A percentile compares a stretch with the other conserved stretches of the same genome.
Evolutionary conservation across 2,113 vertebrate species (phyloP).

Genomic region (Probosciger aterrimus): DNA sequence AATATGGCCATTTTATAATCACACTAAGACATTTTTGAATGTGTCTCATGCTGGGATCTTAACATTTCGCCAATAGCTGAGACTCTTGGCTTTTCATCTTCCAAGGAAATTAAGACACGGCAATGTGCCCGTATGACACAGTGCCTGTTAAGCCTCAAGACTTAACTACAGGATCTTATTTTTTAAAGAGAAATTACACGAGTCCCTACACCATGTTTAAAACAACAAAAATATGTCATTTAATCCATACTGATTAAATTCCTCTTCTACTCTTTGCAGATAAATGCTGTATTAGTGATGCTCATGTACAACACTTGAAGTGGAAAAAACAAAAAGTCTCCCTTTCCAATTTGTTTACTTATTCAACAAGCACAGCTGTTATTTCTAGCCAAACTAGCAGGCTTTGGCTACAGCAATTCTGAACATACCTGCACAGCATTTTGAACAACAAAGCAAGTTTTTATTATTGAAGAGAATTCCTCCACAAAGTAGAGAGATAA

Average conservation of each 20-base stretch:
- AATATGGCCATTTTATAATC: not conserved
- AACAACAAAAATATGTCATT: not conserved
- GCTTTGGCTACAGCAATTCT: not conserved
- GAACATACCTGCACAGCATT: not conserved
- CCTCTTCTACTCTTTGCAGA: not conserved
- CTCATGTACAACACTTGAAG: not conserved
- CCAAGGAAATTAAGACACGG: not conserved
- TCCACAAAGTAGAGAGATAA: not conserved
- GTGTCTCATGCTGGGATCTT: not conserved
- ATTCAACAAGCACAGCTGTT: not conserved
- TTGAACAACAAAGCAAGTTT: not conserved
- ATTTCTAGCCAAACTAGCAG: not conserved
- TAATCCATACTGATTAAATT: not conserved
- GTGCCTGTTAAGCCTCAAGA: not conserved
- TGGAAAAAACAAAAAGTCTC: not conserved
- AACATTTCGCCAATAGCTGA: not conserved
- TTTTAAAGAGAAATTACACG: not conserved
- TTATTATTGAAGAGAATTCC: not conserved
- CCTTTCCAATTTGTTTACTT: not conserved
- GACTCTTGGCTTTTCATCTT: not conserved
- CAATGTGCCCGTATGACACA: not conserved
- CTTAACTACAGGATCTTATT: not conserved
- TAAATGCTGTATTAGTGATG: not conserved
- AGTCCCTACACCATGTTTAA: not conserved
- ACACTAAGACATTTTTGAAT: not conserved